Conservation (phyloP, 1,140 invertebrate species). For the Philotrypesis tridentata region DNA sequence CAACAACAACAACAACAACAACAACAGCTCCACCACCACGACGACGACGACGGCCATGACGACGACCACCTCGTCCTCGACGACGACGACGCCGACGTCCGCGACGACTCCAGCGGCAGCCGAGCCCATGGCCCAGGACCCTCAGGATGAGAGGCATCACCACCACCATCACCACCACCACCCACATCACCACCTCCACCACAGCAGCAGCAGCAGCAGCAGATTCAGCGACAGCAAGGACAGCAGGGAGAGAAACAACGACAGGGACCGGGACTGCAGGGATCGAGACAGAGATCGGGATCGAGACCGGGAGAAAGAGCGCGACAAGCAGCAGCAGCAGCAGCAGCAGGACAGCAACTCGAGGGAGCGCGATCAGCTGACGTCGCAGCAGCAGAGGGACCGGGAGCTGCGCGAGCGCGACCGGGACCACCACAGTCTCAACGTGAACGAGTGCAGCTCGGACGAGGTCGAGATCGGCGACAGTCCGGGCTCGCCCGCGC, state of each 20-base stretch:
- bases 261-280: conserved; percentile 35
- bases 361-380: conserved; percentile 50
- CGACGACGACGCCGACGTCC: conserved; percentile 36
- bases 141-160: conserved; percentile 54
- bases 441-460: conserved; percentile 62
- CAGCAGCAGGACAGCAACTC: conserved; percentile 46
- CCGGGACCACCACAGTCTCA: conserved; percentile 34
- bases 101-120: conserved; percentile 91
- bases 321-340: conserved; percentile 34
- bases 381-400: conserved; percentile 49
- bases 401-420: conserved; percentile 53
- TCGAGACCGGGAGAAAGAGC: conserved; percentile 7
- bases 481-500: too few species aligned
- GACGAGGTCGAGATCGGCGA: not conserved
- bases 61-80: conserved; percentile 25
- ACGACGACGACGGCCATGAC: not conserved
- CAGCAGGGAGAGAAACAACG: conserved; percentile 6
- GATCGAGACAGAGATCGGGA: conserved; percentile 40
- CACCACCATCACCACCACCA: conserved; percentile 55
- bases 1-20: conserved; percentile 49
- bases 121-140: conserved; percentile 74
- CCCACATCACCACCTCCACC: not conserved
- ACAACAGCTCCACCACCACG: conserved; percentile 22
- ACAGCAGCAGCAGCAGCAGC: too few species aligned
- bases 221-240: not conserved